Conservation (phyloP, 2,797 vertebrate genomes). For the Hemitrygon akajei region DNA sequence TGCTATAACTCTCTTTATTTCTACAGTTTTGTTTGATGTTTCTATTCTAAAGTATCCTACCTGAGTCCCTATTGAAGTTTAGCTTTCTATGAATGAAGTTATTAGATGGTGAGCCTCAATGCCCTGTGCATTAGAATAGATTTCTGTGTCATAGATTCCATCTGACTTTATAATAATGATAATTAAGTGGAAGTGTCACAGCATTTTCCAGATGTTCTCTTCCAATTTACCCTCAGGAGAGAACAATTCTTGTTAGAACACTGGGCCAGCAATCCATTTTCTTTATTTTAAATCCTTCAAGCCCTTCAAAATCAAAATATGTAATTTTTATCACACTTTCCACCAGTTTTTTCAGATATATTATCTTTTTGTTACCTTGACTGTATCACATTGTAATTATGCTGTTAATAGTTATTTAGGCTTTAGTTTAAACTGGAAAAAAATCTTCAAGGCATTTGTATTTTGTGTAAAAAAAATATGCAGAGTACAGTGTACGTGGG, state of each 20-base stretch:
- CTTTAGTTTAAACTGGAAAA: conserved; percentile 36
- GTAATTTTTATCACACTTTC: conserved; percentile 4
- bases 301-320: neutral
- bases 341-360: neutral
- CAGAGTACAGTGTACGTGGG: conserved; percentile 60
- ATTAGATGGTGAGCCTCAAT: neutral
- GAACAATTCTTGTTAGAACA: conserved; percentile 5
- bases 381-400: conserved; percentile 39
- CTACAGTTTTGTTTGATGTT: neutral
- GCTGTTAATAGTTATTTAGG: conserved; percentile 40
- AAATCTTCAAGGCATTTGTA: conserved; percentile 51
- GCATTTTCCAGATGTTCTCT: conserved; percentile 25
- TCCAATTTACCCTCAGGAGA: conserved; percentile 22
- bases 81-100: conserved; percentile 1
- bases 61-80: neutral
- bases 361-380: conserved; percentile 23
- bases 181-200: conserved; percentile 38
- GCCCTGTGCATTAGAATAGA: conserved; percentile 22
- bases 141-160: conserved; percentile 16
- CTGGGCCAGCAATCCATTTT: neutral
- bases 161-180: conserved; percentile 34
- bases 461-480: conserved; percentile 53
- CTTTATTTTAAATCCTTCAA: conserved; percentile 12
- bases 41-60: neutral
- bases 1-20: neutral